Conservation (phyloP, 2,797 vertebrate genomes). For the Pangasius macronema region DNA sequence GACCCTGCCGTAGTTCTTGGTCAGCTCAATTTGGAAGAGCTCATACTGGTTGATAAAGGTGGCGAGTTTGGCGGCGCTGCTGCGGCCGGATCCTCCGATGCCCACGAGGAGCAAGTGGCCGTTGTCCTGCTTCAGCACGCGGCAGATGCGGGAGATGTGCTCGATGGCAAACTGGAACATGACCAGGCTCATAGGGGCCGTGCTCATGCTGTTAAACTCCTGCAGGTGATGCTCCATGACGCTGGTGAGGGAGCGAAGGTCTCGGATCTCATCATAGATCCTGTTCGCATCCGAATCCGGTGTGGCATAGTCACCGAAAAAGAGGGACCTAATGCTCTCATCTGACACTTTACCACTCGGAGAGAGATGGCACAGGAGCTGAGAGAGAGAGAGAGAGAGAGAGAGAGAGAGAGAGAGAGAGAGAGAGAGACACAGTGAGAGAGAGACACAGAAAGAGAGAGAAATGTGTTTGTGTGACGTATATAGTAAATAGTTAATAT, state of each 20-base stretch:
- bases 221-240: conserved; percentile 89
- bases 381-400: not conserved
- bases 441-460: not conserved
- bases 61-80: conserved; percentile 85
- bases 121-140: conserved; percentile 89
- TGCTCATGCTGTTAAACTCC: conserved; percentile 89
- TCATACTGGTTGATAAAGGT: conserved; percentile 86
- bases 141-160: conserved; percentile 90
- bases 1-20: conserved; percentile 79
- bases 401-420: not conserved
- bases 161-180: conserved; percentile 95
- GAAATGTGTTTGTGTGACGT: not conserved
- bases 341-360: conserved; percentile 78
- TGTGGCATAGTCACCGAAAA: conserved; percentile 88
- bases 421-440: conserved; percentile 76
- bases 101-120: conserved; percentile 89
- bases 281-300: conserved; percentile 71
- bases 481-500: not conserved
- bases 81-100: conserved; percentile 87
- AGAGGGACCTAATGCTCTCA: conserved; percentile 84
- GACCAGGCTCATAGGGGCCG: conserved; percentile 89
- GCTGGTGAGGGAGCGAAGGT: conserved; percentile 74
- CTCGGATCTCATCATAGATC: conserved; percentile 87
- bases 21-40: conserved; percentile 91
- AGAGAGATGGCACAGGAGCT: conserved; percentile 86